These are phyloP conservation scores for Craniophora ligustri DNA, from an alignment of 2,888 invertebrate genomes.

Conservation along the genomic window DNA sequence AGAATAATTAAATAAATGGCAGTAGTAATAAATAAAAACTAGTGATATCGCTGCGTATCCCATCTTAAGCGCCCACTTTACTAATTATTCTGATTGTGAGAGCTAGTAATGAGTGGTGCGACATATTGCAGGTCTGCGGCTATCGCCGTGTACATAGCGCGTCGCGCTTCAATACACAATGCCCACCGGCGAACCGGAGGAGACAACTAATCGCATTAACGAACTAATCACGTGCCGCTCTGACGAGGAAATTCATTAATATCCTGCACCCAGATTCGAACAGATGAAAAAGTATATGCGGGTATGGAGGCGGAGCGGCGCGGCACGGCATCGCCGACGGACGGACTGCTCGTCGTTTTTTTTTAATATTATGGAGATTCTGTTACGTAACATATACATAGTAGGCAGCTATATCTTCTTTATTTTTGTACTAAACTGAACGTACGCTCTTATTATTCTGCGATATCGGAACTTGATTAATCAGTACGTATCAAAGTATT, in stretches of 20 bases:
- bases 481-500: too few species aligned
- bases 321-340: background rate
- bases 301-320: slow-evolving; percentile 1
- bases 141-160: slow-evolving; percentile 46
- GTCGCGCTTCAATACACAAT: slow-evolving; percentile 61
- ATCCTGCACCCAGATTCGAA: slow-evolving; percentile 85
- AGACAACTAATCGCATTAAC: slow-evolving; percentile 89
- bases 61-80: slow-evolving; percentile 41
- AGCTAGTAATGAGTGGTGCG: slow-evolving; percentile 40
- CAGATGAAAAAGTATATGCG: slow-evolving; percentile 73
- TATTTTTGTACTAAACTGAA: background rate
- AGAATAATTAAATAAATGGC: slow-evolving; percentile 47
- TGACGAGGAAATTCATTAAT: slow-evolving; percentile 92
- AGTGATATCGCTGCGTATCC: slow-evolving; percentile 19
- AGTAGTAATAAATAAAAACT: slow-evolving; percentile 50
- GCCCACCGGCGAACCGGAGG: slow-evolving; percentile 58
- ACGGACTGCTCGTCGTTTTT: background rate
- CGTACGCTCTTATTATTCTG: background rate
- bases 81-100: slow-evolving; percentile 52
- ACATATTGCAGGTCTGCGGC: slow-evolving; percentile 13
- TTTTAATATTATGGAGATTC: slow-evolving; percentile 50
- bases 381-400: background rate
- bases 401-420: too few species aligned
- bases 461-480: background rate
- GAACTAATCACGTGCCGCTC: slow-evolving; percentile 90